Evolutionary conservation across 2,888 invertebrate genomes (phyloP).

Genomic region (Phymatocera aterrima): DNA sequence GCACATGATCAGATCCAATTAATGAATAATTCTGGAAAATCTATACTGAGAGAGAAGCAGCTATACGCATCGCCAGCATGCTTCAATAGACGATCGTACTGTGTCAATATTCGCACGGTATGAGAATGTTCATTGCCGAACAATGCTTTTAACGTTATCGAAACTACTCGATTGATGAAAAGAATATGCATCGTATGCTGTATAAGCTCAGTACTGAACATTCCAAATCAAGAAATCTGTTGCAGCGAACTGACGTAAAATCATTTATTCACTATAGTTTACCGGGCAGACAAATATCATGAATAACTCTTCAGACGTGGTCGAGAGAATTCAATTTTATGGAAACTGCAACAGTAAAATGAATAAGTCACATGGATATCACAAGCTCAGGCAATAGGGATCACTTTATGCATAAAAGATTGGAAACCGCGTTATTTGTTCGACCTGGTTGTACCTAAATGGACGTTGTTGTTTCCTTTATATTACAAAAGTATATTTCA

Average conservation of each 20-base stretch:
- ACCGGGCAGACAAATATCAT: neutral
- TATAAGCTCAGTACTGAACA: neutral
- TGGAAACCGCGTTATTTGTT: constrained; percentile 2
- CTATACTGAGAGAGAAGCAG: neutral
- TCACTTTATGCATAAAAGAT: constrained; percentile 38
- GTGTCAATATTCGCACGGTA: neutral
- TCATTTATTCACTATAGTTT: constrained; percentile 17
- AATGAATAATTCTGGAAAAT: neutral
- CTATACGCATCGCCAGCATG: neutral
- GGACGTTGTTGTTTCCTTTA: constrained; percentile 29
- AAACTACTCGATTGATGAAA: neutral
- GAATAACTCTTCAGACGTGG: constrained; percentile 3
- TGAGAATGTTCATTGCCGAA: neutral
- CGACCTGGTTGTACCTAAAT: constrained; percentile 17
- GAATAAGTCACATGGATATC: constrained; percentile 16
- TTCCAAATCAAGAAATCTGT: neutral
- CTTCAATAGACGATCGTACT: neutral
- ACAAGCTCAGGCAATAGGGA: constrained; percentile 14
- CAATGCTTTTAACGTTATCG: neutral
- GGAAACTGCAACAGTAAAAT: constrained; percentile 23
- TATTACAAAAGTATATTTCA: constrained; percentile 29
- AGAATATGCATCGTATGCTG: neutral
- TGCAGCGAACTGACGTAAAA: neutral
- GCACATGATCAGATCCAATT: neutral
- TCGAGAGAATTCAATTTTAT: constrained; percentile 20